A percentile compares a stretch with the other conserved stretches of the same genome.
These are phyloP conservation scores for Microctenopoma lineatum DNA, from an alignment of 2,797 vertebrate genomes.

Conservation along the genomic window DNA sequence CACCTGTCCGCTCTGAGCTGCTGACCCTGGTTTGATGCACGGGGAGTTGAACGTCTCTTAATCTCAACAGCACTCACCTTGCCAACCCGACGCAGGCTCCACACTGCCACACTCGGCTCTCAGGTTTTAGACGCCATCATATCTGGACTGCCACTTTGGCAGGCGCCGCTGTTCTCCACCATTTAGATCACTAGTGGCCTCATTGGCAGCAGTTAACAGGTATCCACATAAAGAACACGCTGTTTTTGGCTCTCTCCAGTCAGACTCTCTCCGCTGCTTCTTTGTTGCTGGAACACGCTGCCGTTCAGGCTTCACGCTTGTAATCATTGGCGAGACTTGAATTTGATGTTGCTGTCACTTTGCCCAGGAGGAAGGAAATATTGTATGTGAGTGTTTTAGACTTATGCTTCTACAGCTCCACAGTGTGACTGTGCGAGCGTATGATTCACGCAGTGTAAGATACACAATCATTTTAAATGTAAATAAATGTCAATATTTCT, in stretches of 20 bases:
- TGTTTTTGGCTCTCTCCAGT: slow-evolving; percentile 32
- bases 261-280: slow-evolving; percentile 16
- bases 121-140: slow-evolving; percentile 36
- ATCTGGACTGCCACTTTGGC: slow-evolving; percentile 39
- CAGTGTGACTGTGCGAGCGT: not conserved
- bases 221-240: slow-evolving; percentile 39
- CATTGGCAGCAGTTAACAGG: slow-evolving; percentile 55
- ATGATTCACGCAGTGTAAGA: slow-evolving; percentile 5
- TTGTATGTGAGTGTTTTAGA: slow-evolving; percentile 19
- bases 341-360: slow-evolving; percentile 40
- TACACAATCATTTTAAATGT: no score
- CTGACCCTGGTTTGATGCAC: slow-evolving; percentile 60
- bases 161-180: slow-evolving; percentile 18
- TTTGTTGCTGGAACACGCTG: slow-evolving; percentile 27
- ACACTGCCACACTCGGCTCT: slow-evolving; percentile 39
- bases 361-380: slow-evolving; percentile 11
- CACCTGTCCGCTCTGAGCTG: slow-evolving; percentile 56
- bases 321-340: slow-evolving; percentile 38
- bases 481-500: no score
- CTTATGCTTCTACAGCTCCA: slow-evolving; percentile 13
- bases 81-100: slow-evolving; percentile 45
- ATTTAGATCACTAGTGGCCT: slow-evolving; percentile 49
- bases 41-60: slow-evolving; percentile 57
- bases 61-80: slow-evolving; percentile 66
- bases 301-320: slow-evolving; percentile 48